Evolutionary conservation across 2,113 vertebrate genomes (phyloP).

Genomic region (Leptobrachium leishanense): DNA sequence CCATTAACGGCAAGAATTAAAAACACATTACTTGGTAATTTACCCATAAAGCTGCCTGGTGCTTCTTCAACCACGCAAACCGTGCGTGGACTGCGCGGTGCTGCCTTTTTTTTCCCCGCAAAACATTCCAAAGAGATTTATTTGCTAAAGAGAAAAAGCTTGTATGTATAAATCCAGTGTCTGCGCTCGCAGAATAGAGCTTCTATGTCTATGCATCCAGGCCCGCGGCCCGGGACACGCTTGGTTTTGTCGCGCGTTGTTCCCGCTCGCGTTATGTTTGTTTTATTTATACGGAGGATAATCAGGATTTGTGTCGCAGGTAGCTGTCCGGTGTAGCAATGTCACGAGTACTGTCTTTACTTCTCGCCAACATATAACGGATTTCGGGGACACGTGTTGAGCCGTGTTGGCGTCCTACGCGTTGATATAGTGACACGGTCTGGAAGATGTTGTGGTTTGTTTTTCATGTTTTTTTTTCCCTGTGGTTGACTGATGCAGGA

Average conservation of each 20-base stretch:
- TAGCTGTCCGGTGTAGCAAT: slow-evolving; percentile 42
- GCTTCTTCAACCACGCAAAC: too few species aligned
- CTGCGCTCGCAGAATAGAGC: background rate
- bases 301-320: slow-evolving; percentile 3
- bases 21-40: too few species aligned
- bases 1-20: too few species aligned
- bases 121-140: background rate
- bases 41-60: too few species aligned
- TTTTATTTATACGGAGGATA: slow-evolving; percentile 27
- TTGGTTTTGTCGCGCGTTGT: too few species aligned
- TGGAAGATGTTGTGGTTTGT: slow-evolving; percentile 2
- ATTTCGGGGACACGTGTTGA: background rate
- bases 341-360: slow-evolving; percentile 32
- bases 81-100: too few species aligned
- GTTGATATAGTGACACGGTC: background rate
- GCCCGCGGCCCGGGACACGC: too few species aligned
- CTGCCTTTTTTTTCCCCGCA: background rate
- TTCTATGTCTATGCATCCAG: slow-evolving; percentile 1
- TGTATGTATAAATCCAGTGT: background rate
- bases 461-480: slow-evolving; percentile 43
- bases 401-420: background rate
- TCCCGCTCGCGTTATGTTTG: background rate
- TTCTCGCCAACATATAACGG: background rate
- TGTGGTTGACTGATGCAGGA: slow-evolving; percentile 47
- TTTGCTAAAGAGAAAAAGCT: background rate